Conservation (phyloP, 2,113 vertebrate genomes). For the Dipodomys stephensi region DNA sequence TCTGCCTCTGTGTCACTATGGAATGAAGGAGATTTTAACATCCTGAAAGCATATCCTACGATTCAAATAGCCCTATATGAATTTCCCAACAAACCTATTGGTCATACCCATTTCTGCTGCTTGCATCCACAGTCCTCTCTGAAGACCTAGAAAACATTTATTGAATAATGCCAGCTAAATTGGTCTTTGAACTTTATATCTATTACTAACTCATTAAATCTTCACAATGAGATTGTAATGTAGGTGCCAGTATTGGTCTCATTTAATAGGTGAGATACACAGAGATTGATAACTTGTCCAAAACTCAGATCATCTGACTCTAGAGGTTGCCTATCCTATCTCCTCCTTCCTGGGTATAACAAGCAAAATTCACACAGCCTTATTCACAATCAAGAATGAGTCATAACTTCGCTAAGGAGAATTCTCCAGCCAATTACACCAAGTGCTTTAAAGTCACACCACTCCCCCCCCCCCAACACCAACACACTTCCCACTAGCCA, state of each 20-base stretch:
- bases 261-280: neutral
- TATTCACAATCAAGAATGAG: neutral
- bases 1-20: neutral
- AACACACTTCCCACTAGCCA: neutral
- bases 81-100: neutral
- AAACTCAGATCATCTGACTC: neutral
- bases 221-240: neutral
- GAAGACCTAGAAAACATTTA: neutral
- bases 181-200: neutral
- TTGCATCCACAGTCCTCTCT: neutral
- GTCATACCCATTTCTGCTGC: neutral
- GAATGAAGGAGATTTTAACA: neutral
- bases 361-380: neutral
- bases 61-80: conserved; percentile 2
- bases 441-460: neutral
- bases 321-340: neutral
- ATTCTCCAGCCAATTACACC: neutral
- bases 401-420: neutral
- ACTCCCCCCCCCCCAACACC: no score
- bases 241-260: neutral
- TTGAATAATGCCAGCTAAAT: neutral
- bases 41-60: neutral
- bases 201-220: neutral
- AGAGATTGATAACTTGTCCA: neutral
- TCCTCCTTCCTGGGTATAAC: neutral